Conservation (phyloP, 2,113 vertebrate species). For the Excalfactoria chinensis region DNA sequence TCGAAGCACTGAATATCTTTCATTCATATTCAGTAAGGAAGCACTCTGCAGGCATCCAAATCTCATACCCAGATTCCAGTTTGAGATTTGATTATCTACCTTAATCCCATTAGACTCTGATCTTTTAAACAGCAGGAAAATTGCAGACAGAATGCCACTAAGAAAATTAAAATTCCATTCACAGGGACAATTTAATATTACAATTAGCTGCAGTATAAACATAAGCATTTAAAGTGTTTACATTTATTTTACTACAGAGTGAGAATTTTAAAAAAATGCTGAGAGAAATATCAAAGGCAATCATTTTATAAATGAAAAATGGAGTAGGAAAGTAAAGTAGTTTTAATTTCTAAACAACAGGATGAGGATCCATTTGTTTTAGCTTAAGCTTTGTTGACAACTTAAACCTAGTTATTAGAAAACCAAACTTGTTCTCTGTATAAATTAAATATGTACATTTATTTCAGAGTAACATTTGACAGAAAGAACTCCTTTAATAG, state of each 20-base stretch:
- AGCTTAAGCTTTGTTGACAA: not conserved
- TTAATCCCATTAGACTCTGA: slow-evolving; percentile 80
- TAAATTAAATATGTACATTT: not conserved
- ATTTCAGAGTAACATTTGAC: not conserved
- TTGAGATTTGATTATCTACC: slow-evolving; percentile 79
- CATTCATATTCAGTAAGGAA: slow-evolving; percentile 71
- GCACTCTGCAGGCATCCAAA: slow-evolving; percentile 54
- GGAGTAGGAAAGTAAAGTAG: not conserved
- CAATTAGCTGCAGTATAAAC: slow-evolving; percentile 61
- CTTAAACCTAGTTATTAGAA: not conserved
- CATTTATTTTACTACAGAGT: slow-evolving; percentile 61
- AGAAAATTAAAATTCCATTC: slow-evolving; percentile 65
- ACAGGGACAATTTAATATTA: slow-evolving; percentile 64
- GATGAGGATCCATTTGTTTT: not conserved
- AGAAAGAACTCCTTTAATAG: not conserved
- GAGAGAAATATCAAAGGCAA: slow-evolving; percentile 23
- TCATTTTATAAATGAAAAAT: not conserved
- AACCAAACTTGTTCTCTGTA: not conserved
- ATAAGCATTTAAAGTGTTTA: slow-evolving; percentile 60
- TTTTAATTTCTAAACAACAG: not conserved
- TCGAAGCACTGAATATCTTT: slow-evolving; percentile 2
- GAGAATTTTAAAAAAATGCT: slow-evolving; percentile 27
- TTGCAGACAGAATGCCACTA: slow-evolving; percentile 74
- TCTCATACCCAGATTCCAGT: slow-evolving; percentile 59
- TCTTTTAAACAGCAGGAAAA: slow-evolving; percentile 78